Evolutionary conservation across 1,140 invertebrate species (phyloP).

Genomic region (Cotesia typhae): DNA sequence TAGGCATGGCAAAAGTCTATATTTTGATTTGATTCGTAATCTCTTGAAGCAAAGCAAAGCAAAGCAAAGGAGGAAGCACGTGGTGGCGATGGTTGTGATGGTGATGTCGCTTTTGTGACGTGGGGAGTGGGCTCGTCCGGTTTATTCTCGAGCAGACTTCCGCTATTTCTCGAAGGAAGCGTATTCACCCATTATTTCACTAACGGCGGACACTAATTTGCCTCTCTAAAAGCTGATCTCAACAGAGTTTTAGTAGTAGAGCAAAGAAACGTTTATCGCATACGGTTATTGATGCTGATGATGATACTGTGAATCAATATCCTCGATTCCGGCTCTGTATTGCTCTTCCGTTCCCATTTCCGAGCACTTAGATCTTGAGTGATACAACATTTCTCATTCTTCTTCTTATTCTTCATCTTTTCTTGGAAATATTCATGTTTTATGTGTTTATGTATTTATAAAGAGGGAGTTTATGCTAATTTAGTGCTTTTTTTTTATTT

Average conservation of each 20-base stretch:
- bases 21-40: conserved; percentile 58
- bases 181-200: conserved; percentile 60
- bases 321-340: neutral
- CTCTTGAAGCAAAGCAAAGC: conserved; percentile 19
- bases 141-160: conserved; percentile 58
- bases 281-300: conserved; percentile 1
- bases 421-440: too few species aligned
- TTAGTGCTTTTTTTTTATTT: conserved; percentile 39
- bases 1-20: conserved; percentile 27
- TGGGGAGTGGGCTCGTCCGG: conserved; percentile 58
- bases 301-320: too few species aligned
- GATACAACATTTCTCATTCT: too few species aligned
- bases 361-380: too few species aligned
- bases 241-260: conserved; percentile 1
- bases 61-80: conserved; percentile 43
- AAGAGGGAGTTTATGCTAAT: too few species aligned
- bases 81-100: conserved; percentile 34
- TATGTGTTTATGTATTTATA: too few species aligned
- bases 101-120: conserved; percentile 50
- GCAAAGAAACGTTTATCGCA: conserved; percentile 1
- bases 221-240: conserved; percentile 31
- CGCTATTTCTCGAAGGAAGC: conserved; percentile 56
- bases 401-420: too few species aligned
- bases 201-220: conserved; percentile 52
- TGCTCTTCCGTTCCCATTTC: too few species aligned